Evolutionary conservation across 2,113 vertebrate genomes (phyloP).

Genomic region (Lophotis ruficrista): DNA sequence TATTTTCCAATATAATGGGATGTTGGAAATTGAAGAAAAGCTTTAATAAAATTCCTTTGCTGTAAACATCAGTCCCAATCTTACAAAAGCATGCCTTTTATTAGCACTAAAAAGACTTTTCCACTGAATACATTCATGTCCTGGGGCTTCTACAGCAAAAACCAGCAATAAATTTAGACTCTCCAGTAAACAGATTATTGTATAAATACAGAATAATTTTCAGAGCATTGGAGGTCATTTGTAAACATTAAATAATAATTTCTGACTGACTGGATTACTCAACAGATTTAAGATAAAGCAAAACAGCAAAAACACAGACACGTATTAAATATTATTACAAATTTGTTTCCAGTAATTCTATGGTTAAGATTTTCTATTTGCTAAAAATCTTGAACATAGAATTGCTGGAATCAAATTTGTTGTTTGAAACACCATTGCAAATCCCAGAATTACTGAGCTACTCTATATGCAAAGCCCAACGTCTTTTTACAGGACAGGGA

Average conservation of each 20-base stretch:
- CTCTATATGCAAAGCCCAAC: not conserved
- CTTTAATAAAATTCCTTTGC: slow-evolving; percentile 27
- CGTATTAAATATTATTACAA: not conserved
- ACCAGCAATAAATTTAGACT: slow-evolving; percentile 47
- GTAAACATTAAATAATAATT: slow-evolving; percentile 30
- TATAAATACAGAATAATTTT: slow-evolving; percentile 23
- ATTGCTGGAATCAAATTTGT: no score
- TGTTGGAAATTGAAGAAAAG: slow-evolving; percentile 12
- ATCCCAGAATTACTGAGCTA: not conserved
- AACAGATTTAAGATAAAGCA: not conserved
- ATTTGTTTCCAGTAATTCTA: not conserved
- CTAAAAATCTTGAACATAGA: no score
- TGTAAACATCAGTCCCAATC: slow-evolving; percentile 20
- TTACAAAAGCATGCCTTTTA: slow-evolving; percentile 20
- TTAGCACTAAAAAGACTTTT: slow-evolving; percentile 46
- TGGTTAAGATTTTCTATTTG: not conserved
- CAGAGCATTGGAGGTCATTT: slow-evolving; percentile 14
- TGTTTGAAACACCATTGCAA: not conserved
- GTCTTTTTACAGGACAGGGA: not conserved
- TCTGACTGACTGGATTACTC: slow-evolving; percentile 18
- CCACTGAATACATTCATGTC: slow-evolving; percentile 35
- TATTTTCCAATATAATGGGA: not conserved
- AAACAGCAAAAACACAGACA: not conserved
- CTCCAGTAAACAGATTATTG: slow-evolving; percentile 12
- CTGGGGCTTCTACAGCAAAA: slow-evolving; percentile 33